Evolutionary conservation across 2,888 invertebrate genomes (phyloP).

Genomic region (Branchipolynoe longqiensis): DNA sequence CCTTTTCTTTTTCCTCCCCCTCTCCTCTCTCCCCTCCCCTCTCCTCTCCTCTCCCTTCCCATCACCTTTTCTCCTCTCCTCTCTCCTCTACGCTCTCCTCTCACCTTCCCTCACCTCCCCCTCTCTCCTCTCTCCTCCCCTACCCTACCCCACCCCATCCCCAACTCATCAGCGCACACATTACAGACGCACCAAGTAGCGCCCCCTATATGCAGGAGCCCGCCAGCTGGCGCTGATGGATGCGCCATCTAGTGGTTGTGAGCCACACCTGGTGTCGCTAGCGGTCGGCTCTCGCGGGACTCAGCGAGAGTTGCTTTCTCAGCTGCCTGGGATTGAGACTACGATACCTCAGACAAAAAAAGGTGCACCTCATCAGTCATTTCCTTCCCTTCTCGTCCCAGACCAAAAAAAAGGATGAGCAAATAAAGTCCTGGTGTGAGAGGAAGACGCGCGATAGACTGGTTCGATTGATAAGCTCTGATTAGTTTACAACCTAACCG

Average conservation of each 20-base stretch:
- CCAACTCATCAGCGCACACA: too few relatives aligned
- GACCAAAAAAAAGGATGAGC: background rate
- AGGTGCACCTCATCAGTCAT: constrained; percentile 5
- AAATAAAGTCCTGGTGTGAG: background rate
- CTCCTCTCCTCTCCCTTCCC: background rate
- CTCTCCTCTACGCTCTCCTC: too few relatives aligned
- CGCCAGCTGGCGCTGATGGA: background rate
- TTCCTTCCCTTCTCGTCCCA: background rate
- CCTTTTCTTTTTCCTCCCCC: background rate
- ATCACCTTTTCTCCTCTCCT: background rate
- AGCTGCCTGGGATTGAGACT: background rate
- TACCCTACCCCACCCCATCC: too few relatives aligned
- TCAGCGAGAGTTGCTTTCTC: background rate
- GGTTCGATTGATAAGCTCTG: background rate
- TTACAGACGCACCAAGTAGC: too few relatives aligned
- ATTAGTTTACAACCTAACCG: too few relatives aligned
- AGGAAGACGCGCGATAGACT: background rate
- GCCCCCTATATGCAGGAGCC: background rate
- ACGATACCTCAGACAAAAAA: background rate
- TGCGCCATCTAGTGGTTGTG: background rate
- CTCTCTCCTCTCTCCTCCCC: too few relatives aligned
- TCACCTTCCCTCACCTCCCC: too few relatives aligned
- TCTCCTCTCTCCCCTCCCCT: background rate
- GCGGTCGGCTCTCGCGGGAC: background rate
- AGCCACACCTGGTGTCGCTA: background rate